Conservation (phyloP, 2,888 invertebrate genomes). For the Andricus quercusramuli region DNA sequence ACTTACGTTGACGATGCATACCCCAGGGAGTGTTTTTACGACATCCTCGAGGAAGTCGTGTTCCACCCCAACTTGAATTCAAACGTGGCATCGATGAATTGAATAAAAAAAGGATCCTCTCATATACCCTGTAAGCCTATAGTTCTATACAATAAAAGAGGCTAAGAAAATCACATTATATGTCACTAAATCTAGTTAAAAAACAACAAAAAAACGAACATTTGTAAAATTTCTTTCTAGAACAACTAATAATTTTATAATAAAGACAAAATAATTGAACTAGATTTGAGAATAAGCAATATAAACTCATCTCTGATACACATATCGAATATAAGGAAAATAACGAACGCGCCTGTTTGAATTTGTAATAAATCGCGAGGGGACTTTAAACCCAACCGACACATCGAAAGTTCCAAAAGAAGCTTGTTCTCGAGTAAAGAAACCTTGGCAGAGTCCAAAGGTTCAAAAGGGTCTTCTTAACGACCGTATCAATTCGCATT, state of each 20-base stretch:
- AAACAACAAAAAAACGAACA: neutral
- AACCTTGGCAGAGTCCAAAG: constrained; percentile 30
- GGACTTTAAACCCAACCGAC: constrained; percentile 10
- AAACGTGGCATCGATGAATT: neutral
- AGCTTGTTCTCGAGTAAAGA: constrained; percentile 37
- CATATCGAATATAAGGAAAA: constrained; percentile 31
- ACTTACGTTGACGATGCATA: constrained; percentile 41
- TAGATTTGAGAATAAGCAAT: neutral
- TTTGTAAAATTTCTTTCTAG: neutral
- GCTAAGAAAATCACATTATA: neutral
- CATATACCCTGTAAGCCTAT: neutral
- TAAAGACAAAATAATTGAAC: neutral
- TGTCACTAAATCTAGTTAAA: neutral
- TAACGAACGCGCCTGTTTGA: constrained; percentile 41
- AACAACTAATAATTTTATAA: neutral
- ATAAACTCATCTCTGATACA: constrained; percentile 1
- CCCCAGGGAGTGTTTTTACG: constrained; percentile 42
- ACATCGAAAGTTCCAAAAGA: constrained; percentile 35
- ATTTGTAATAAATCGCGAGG: constrained; percentile 40
- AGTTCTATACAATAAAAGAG: neutral
- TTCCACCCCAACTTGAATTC: constrained; percentile 14
- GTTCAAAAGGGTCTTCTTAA: constrained; percentile 63
- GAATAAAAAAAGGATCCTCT: neutral
- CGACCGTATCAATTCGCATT: constrained; percentile 71
- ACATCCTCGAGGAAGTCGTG: constrained; percentile 39